Percentiles rank a stretch among this genome's conserved stretches.
Conservation (phyloP, 2,797 vertebrate species). For the Darevskia nairensis region DNA sequence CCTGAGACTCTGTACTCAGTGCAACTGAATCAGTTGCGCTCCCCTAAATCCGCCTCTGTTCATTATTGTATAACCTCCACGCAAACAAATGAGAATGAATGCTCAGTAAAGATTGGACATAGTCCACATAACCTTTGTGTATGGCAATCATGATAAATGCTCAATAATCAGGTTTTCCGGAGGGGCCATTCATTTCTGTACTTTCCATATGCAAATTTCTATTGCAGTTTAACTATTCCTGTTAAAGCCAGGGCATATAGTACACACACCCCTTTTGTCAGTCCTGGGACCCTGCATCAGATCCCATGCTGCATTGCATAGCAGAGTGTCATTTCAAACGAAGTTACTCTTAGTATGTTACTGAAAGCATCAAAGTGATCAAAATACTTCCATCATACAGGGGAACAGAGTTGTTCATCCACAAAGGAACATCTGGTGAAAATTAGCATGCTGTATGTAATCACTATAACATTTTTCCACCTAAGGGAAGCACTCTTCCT, state of each 20-base stretch:
- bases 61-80: too few species aligned
- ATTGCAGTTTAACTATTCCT: neutral
- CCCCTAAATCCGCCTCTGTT: too few species aligned
- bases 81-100: too few species aligned
- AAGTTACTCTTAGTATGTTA: neutral
- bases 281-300: neutral
- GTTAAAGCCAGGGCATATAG: neutral
- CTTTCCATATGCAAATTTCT: neutral
- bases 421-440: slow-evolving; percentile 21
- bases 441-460: slow-evolving; percentile 9
- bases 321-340: neutral
- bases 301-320: neutral
- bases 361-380: neutral
- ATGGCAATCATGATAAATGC: too few species aligned
- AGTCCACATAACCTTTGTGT: too few species aligned
- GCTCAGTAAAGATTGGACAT: too few species aligned
- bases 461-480: slow-evolving; percentile 22
- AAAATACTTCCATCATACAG: neutral
- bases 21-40: too few species aligned
- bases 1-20: too few species aligned
- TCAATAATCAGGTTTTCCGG: too few species aligned
- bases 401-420: neutral
- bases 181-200: neutral
- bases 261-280: neutral
- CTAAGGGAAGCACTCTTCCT: slow-evolving; percentile 2